These are phyloP conservation scores for Scalopus aquaticus DNA, from an alignment of 2,113 vertebrate species.

Conservation along the genomic window DNA sequence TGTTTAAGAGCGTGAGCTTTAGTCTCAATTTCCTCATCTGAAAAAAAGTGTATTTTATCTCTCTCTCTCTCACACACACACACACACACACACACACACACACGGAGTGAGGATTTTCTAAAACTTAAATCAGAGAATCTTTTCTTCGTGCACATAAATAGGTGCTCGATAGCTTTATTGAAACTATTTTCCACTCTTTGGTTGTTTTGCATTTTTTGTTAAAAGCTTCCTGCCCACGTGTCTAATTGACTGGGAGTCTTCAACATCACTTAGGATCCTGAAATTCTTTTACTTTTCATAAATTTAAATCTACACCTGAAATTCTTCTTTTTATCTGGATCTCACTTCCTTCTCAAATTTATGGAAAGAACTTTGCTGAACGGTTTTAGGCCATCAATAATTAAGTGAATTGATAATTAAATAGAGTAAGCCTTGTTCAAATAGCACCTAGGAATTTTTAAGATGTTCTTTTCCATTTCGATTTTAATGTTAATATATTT, in stretches of 20 bases:
- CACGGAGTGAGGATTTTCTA: not conserved
- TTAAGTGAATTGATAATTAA: constrained; percentile 54
- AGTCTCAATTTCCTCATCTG: not conserved
- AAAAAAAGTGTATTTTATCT: not conserved
- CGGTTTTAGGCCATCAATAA: constrained; percentile 30
- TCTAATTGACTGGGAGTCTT: not conserved
- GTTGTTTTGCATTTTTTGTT: not conserved
- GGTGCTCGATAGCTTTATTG: not conserved
- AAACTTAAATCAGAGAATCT: not conserved
- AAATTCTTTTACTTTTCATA: not conserved
- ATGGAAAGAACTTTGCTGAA: constrained; percentile 1
- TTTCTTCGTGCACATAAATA: not conserved
- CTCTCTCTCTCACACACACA: too few species aligned
- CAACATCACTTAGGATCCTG: not conserved
- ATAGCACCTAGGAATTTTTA: constrained; percentile 36
- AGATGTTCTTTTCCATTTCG: constrained; percentile 35
- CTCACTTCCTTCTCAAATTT: not conserved
- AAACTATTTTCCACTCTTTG: not conserved
- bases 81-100: not conserved
- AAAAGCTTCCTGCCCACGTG: not conserved
- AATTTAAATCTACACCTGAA: not conserved
- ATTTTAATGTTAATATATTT: constrained; percentile 31
- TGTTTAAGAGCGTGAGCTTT: not conserved
- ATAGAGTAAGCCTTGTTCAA: constrained; percentile 10
- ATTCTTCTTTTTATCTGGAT: not conserved